These are phyloP conservation scores for Drosophila guanche DNA, from an alignment of 1,140 invertebrate genomes.

Conservation along the genomic window DNA sequence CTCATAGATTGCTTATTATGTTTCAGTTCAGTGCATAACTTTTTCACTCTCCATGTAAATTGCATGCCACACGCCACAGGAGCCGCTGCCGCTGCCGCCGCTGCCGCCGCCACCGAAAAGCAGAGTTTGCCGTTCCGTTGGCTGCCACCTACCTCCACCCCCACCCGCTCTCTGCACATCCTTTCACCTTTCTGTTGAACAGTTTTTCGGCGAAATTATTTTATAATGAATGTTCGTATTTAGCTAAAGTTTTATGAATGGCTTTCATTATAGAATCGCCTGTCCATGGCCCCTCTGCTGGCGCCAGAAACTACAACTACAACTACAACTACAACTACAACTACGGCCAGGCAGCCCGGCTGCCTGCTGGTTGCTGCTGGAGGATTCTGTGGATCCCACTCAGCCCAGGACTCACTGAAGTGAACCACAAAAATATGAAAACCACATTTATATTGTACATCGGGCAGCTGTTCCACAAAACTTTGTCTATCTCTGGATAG, in stretches of 20 bases:
- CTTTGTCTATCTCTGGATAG: constrained; percentile 56
- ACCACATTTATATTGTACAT: constrained; percentile 80
- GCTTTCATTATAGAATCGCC: constrained; percentile 67
- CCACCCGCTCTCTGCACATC: not conserved
- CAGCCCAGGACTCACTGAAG: constrained; percentile 50
- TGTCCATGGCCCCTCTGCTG: not conserved
- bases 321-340: not conserved
- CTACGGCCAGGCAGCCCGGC: no score
- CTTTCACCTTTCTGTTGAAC: constrained; percentile 14
- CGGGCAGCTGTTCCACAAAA: constrained; percentile 71
- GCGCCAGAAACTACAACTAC: constrained; percentile 1
- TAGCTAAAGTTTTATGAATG: constrained; percentile 82
- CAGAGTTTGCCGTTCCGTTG: constrained; percentile 28
- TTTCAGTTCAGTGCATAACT: constrained; percentile 76
- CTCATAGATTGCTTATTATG: constrained; percentile 73
- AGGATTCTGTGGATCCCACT: constrained; percentile 25
- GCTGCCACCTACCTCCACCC: not conserved
- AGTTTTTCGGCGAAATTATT: constrained; percentile 67
- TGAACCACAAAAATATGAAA: constrained; percentile 82
- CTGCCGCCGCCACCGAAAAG: not conserved
- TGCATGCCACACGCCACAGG: constrained; percentile 32
- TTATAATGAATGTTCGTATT: constrained; percentile 82
- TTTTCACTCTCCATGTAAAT: constrained; percentile 81
- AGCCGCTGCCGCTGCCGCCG: not conserved
- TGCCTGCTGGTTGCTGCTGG: constrained; percentile 11